Evolutionary conservation across 2,797 vertebrate genomes (phyloP), one percentile per base, ranked within the genome.

Genomic region (Pseudopleuronectes americanus): DNA sequence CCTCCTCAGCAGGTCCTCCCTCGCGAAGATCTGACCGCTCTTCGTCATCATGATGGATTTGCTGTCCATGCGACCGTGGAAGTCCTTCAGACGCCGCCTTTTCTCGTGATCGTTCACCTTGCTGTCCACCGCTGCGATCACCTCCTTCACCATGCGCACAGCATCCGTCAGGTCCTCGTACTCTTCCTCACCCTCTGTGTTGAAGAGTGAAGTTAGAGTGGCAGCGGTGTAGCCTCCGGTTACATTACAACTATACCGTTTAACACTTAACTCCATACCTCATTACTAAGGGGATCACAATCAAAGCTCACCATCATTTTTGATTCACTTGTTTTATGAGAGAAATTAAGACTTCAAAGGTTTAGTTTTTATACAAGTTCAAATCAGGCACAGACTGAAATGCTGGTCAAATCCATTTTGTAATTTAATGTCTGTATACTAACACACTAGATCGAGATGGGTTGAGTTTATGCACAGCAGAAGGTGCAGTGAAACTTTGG

Each of bases 41-140:
- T 96, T 98, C 96, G 97, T 96, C 84, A 96, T 96, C 94, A 96
- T 99, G 90, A 99, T 98, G 64, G 98, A 98, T 89, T 98, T 98
- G 93, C 94, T 96, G 59, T 99, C 98, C 0, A 94, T 97, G 79
- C 96, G 95, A 36, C 68, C 88, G 82, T 99, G 97, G 64, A 99
- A 96, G 53, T 99, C 98, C 66, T 91, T 91, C 16, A 99, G 94
- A 0, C 96, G 95, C 4, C 90, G 95, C 60, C 95, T 96, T 90
- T 98, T 98, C 52, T 99, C 97, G 0, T 97, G 97, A 66, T 97
- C 96, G 65, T 96, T 97, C 77, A 99, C 98, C 81, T 96, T 96
- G 86, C 87, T 95, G n/a, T 99, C 95, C 4, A 99, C 97, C 0
- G 95, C 93, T 0, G 95, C 94, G 16, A 99, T 95, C 71, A 97